Percentiles rank a stretch among this genome's conserved stretches.
Conservation (phyloP, 2,888 invertebrate genomes). For the Eristalinus sepulchralis region DNA sequence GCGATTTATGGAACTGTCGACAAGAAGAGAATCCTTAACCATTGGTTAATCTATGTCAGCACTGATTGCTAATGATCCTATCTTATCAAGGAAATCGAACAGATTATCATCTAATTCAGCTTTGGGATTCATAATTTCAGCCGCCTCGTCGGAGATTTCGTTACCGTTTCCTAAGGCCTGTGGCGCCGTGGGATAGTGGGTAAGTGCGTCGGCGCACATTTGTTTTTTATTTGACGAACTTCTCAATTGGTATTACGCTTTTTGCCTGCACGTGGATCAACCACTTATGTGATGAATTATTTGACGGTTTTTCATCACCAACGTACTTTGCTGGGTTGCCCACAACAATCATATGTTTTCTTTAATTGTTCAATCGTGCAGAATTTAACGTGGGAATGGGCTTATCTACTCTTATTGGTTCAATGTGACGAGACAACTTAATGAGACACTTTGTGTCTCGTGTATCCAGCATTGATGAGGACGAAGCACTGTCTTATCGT, state of each 20-base stretch:
- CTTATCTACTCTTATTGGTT: constrained; percentile 77
- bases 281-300: constrained; percentile 92
- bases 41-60: constrained; percentile 80
- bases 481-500: constrained; percentile 42
- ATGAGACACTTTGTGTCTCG: constrained; percentile 30
- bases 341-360: constrained; percentile 82
- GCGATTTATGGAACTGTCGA: constrained; percentile 43
- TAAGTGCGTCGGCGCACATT: too few relatives aligned
- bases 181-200: too few relatives aligned
- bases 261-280: constrained; percentile 91
- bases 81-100: constrained; percentile 77
- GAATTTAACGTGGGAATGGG: constrained; percentile 82
- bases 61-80: constrained; percentile 75
- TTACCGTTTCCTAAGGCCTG: constrained; percentile 29
- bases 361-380: constrained; percentile 82
- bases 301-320: constrained; percentile 85
- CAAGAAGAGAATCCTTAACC: constrained; percentile 73
- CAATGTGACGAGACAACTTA: constrained; percentile 79
- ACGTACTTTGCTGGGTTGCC: constrained; percentile 93
- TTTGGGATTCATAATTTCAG: constrained; percentile 72
- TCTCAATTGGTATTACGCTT: constrained; percentile 83
- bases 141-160: constrained; percentile 70
- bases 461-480: constrained; percentile 16
- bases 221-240: too few relatives aligned
- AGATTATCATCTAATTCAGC: constrained; percentile 77